Base-by-base conservation (phyloP, 1,140 invertebrate species). In the Pseudomyrmex flavicornis region DNA sequence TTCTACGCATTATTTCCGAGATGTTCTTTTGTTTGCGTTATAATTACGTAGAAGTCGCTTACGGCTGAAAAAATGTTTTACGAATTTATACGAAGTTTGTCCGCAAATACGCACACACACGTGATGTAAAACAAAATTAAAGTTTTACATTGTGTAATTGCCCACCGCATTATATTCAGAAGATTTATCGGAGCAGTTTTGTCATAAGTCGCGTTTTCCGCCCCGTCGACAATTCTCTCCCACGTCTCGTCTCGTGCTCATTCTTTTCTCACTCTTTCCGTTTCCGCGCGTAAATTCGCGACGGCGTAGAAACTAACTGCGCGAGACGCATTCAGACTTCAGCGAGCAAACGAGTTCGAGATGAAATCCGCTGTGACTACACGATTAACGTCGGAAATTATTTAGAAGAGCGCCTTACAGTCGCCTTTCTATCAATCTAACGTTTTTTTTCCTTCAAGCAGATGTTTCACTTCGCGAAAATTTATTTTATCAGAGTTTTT, bases 261-360 rank as follows among this genome's bases (percentile, higher is more conserved):
- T 26, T 69, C 56, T 46, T 56, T 79, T 65, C 26, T 12, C 26
- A 8, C 75, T 26, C 20, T 22, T 80, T 80, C 56, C 54, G 20
- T 77, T 80, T 80, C 68, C 22, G 56, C 76, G 52, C 66, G 68
- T 15, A 80, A 35, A 80, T 80, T 80, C 76, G 76, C 54, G 66
- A 80, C 52, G n/a, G 68, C 68, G 68, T 73, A 54, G 52, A 72
- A 61, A 73, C 52, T 50, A 73, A 73, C 22, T 80, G 15, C 22
- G 52, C 52, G 35, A 73, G n/a, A 59, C 44, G 22, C 56, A 73
- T 61, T 72, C 68, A 72, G n/a, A 50, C 20, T n/a, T n/a, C 8
- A 52, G 44, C 44, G 26, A 72, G 20, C 52, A 80, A 80, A 72
- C 66, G 76, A 80, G 46, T 61, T 22, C 5, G 56, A 54, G 26